Base-by-base conservation (phyloP, 2,888 invertebrate genomes). In the Hipparchia semele region DNA sequence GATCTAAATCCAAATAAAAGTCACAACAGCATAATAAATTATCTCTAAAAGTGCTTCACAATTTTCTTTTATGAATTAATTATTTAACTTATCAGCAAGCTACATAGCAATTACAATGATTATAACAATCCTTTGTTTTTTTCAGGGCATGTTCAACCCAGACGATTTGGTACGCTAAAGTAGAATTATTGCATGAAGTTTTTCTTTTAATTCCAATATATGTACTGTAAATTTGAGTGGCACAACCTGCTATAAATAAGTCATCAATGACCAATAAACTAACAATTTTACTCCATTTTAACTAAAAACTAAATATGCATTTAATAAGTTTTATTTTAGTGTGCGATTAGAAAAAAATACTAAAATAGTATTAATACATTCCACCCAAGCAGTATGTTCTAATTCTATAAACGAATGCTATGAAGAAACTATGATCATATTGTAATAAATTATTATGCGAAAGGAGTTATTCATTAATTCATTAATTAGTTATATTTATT, bases 101-200 rank as follows among this genome's bases (percentile, higher is more conserved):
- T 23, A 23, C 39, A 39, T 39, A 5, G 3, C 39, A 0, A 39
- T 39, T 39, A 5, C 39, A 39, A 39, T 39, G 39, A 39, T 39
- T 39, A 39, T 49, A 45, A 49, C 23, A 62, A 46, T 13, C 66
- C 77, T 79, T 83, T 82, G 83, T 87, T 87, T 84, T 80, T 95
- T 95, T 53, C 94, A 97, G 97, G 97, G 98, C 82, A 97, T 98
- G 97, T 98, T 98, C 94, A 96, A 97, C 88, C 97, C 97, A 46
- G 98, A 98, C 71, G 98, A 98, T 90, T 95, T 97, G 91, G 95
- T 96, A 90, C 93, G 91, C 90, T 89, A 91, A 91, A 83, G 79
- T 77, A 80, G 82, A 76, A 82, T 82, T 86, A 83, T 84, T 90
- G 93, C 93, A 94, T 93, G 93, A 84, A 84, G 79, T 83, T 81